Base-by-base conservation (phyloP, 2,888 invertebrate genomes). In the Sminthurinus aureus region DNA sequence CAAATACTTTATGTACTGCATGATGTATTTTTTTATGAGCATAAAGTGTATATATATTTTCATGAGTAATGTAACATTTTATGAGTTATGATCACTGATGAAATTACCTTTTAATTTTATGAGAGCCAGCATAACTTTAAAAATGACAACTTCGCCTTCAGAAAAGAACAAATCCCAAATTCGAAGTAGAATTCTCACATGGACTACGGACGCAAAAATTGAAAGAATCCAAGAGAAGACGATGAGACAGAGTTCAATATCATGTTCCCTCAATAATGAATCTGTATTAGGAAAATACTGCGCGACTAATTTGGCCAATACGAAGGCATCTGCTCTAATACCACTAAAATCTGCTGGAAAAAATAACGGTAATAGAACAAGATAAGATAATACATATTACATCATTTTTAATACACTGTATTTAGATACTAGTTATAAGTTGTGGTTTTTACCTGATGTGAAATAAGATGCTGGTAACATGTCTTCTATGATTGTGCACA, bases 401-500 rank as follows among this genome's bases (percentile, higher is more conserved):
- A n/a, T n/a, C n/a, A n/a, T n/a, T n/a, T n/a, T n/a, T n/a, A n/a
- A n/a, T n/a, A n/a, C n/a, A n/a, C n/a, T n/a, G n/a, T n/a, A n/a
- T n/a, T n/a, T n/a, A n/a, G n/a, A n/a, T n/a, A n/a, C n/a, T n/a
- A n/a, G n/a, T n/a, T n/a, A n/a, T n/a, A n/a, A n/a, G n/a, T n/a
- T n/a, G n/a, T n/a, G n/a, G n/a, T n/a, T n/a, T n/a, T n/a, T n/a
- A n/a, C n/a, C n/a, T n/a, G 96, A 96, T 84, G 97, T 97, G 91
- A 98, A 99, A 91, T 98, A 99, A 0, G 98, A 98, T 81, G 99
- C 97, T 66, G 99, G 99, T 86, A 99, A 91, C 18, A 99, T 92
- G 91, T 99, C 98, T 92, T 99, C 99, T n/a, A 99, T 97, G 89
- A 99, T 96, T 6, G 98, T 96, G 88, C 97, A 96, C 96, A 99